These are phyloP conservation scores for Hofmannophila pseudospretella DNA, from an alignment of 2,888 invertebrate genomes.

Conservation along the genomic window DNA sequence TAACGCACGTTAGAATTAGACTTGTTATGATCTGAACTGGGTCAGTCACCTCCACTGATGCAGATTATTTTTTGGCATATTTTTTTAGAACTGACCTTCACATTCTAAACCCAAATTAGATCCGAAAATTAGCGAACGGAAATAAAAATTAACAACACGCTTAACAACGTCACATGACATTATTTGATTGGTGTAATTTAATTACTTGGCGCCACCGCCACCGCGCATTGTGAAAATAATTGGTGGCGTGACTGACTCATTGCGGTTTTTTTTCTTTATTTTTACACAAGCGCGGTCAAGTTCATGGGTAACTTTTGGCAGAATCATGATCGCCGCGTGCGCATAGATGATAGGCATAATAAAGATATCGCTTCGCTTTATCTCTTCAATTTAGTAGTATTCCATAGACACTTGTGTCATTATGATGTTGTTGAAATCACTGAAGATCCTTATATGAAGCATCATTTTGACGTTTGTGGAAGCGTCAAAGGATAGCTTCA, in stretches of 20 bases:
- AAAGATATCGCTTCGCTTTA: slow-evolving; percentile 1
- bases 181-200: neutral
- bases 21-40: too few species aligned
- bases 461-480: too few species aligned
- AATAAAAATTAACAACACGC: neutral
- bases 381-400: slow-evolving; percentile 1
- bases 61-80: too few species aligned
- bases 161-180: neutral
- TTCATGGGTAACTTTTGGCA: slow-evolving; percentile 36
- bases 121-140: neutral
- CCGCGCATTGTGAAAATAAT: slow-evolving; percentile 20
- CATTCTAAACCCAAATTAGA: slow-evolving; percentile 4
- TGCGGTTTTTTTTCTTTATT: slow-evolving; percentile 19
- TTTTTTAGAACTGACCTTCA: too few species aligned
- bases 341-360: slow-evolving; percentile 1
- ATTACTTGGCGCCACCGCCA: slow-evolving; percentile 18
- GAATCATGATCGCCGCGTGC: slow-evolving; percentile 24
- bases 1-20: too few species aligned
- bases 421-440: neutral
- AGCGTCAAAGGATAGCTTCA: too few species aligned
- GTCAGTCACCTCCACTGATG: too few species aligned
- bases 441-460: too few species aligned
- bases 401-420: neutral
- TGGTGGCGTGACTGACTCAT: slow-evolving; percentile 22
- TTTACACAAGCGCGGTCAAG: slow-evolving; percentile 29